Base-by-base conservation (phyloP, 1,140 invertebrate genomes). In the Hylaeus volcanicus region DNA sequence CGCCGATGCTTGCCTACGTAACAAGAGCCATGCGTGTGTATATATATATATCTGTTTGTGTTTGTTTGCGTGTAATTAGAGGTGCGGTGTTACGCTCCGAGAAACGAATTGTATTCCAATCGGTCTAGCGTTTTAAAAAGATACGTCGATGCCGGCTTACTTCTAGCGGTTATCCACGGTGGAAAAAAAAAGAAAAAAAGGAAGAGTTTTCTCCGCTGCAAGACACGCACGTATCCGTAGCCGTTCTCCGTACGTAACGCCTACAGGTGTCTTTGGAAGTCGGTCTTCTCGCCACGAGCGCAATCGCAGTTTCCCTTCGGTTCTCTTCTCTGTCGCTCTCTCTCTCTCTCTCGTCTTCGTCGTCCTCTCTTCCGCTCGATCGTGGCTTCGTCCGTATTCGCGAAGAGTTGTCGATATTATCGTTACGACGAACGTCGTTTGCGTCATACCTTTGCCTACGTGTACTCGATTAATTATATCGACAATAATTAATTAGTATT, bases 401-500 rank as follows among this genome's bases (percentile, higher is more conserved):
- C 79, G 73, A 64, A 70, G 48, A 55, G 56, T 69, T 66, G 56
- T 72, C 14, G 56, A 53, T 53, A 53, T 53, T 63, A 76, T 75
- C 39, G 53, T 69, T 66, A 69, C 66, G 61, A 76, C 53, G 63
- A 74, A 74, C 45, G 56, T 79, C 70, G 72, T 60, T 73, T 79
- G n/a, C 63, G 69, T 90, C 60, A 63, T 81, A 83, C 61, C 77
- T 71, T 77, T 74, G 71, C 74, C 63, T 86, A 86, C 65, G 51
- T 75, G 66, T 79, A 89, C 73, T 87, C 87, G 82, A 88, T 91
- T 89, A 91, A 90, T 91, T 90, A 90, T 87, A 86, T 89, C 90
- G 89, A 91, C 88, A 92, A 91, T 91, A 85, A 91, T 81, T 83
- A 88, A 83, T 92, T 90, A 92, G 87, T 91, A 91, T 92, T 92